Evolutionary conservation across 2,113 vertebrate species (phyloP).

Genomic region (Salvelinus namaycush): DNA sequence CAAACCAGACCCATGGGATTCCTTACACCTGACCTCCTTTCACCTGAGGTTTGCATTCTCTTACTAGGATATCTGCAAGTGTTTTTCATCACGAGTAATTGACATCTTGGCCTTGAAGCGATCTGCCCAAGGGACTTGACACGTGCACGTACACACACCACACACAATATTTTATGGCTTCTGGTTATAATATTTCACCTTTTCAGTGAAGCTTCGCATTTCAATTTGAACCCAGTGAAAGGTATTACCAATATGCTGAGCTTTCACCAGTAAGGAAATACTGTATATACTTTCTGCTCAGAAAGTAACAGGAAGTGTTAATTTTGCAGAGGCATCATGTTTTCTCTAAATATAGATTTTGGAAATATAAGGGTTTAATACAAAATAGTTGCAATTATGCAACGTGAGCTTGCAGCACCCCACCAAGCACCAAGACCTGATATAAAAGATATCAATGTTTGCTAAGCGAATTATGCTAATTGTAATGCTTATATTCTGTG

Average conservation of each 20-base stretch:
- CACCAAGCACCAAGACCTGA: too few relatives aligned
- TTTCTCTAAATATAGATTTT: slow-evolving; percentile 6
- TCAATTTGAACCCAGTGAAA: slow-evolving; percentile 20
- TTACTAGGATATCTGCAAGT: neutral
- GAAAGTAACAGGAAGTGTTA: slow-evolving; percentile 1
- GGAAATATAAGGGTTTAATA: slow-evolving; percentile 12
- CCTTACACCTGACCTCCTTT: slow-evolving; percentile 41
- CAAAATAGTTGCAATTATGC: neutral
- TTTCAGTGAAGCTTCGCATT: slow-evolving; percentile 30
- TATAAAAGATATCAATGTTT: too few relatives aligned
- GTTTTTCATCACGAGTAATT: slow-evolving; percentile 52
- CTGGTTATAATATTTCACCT: slow-evolving; percentile 35
- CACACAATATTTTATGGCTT: slow-evolving; percentile 25
- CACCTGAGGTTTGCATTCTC: slow-evolving; percentile 55
- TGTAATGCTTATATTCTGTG: too few relatives aligned
- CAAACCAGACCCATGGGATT: slow-evolving; percentile 27
- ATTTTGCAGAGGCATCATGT: slow-evolving; percentile 9
- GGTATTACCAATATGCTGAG: slow-evolving; percentile 45
- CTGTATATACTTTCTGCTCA: slow-evolving; percentile 29
- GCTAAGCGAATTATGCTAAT: too few relatives aligned
- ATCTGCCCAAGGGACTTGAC: slow-evolving; percentile 26
- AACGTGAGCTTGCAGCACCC: too few relatives aligned
- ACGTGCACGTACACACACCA: slow-evolving; percentile 5
- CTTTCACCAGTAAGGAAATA: slow-evolving; percentile 29
- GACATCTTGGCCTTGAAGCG: slow-evolving; percentile 49